Conservation (phyloP, 2,888 invertebrate genomes). For the Lepidocyrtinus sp. region DNA sequence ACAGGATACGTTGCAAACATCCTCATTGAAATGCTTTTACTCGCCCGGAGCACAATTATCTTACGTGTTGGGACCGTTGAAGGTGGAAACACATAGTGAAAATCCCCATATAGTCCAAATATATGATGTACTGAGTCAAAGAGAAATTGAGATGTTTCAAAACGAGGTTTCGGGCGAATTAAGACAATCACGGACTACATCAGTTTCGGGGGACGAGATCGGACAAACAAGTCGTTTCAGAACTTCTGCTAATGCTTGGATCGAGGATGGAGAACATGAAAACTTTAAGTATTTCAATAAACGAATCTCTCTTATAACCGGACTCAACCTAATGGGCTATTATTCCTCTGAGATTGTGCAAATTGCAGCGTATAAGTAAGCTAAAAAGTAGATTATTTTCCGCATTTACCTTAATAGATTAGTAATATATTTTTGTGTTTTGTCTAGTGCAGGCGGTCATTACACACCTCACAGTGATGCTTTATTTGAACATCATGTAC, state of each 20-base stretch:
- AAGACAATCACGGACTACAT: conserved; percentile 46
- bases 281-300: conserved; percentile 41
- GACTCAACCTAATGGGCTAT: conserved; percentile 33
- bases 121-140: conserved; percentile 41
- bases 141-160: conserved; percentile 36
- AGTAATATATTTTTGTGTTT: no score
- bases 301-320: conserved; percentile 23
- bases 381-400: no score
- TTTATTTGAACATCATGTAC: conserved; percentile 62
- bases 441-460: conserved; percentile 74
- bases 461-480: conserved; percentile 73
- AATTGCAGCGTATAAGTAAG: conserved; percentile 56
- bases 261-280: conserved; percentile 35
- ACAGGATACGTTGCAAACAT: neutral
- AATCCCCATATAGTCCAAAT: conserved; percentile 53
- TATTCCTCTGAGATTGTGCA: conserved; percentile 49
- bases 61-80: conserved; percentile 49
- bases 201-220: neutral
- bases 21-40: conserved; percentile 45
- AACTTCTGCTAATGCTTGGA: conserved; percentile 63
- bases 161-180: conserved; percentile 45
- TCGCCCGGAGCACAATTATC: conserved; percentile 30
- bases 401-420: no score
- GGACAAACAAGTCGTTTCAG: conserved; percentile 45
- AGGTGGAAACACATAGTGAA: conserved; percentile 59